Base-by-base conservation (phyloP, 1,140 invertebrate genomes). In the Steinernema feltiae region DNA sequence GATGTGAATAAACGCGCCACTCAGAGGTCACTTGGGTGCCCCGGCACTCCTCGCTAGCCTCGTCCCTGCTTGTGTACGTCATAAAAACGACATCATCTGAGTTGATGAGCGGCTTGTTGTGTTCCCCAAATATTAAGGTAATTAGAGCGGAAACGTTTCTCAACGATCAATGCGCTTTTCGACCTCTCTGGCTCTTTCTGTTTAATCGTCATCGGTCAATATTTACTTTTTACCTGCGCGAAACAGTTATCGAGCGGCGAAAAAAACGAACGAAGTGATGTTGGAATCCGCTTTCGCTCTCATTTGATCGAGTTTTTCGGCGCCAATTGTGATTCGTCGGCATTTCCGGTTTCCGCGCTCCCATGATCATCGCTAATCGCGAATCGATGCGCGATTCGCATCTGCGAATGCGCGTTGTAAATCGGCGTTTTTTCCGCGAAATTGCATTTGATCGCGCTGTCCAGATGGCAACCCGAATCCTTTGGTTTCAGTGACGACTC, bases 221-320 rank as follows among this genome's bases (percentile, higher is more conserved):
- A 17, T 63, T 63, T 3, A 21, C 53, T 63, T 63, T 63, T 63
- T 63, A 3, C n/a, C n/a, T 15, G 15, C 24, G 53, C 15, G 53
- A 12, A 63, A 63, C 53, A 27, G 12, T 63, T 63, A 63, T 63
- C 53, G 53, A 63, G 2, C 53, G 12, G 15, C 53, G 53, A 15
- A 3, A 12, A n/a, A 15, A 63, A 63, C 53, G 53, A 3, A 12
- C 12, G 15, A 15, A 18, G 12, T 63, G 53, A 12, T 3, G 12
- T 63, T 27, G 24, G 15, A 63, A 63, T 63, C 53, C 53, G 15
- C 53, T 63, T 63, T 63, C 53, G 53, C 24, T 12, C 53, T 41
- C 53, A 27, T 46, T 46, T 46, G 7, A 63, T 63, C 53, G 53
- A 15, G 24, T 63, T 63, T 63, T 63, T 63, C 53, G 53, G 53